A percentile compares a stretch with the other conserved stretches of the same genome.
These are phyloP conservation scores for Seriola quinqueradiata DNA, from an alignment of 2,113 vertebrate genomes.

Conservation along the genomic window DNA sequence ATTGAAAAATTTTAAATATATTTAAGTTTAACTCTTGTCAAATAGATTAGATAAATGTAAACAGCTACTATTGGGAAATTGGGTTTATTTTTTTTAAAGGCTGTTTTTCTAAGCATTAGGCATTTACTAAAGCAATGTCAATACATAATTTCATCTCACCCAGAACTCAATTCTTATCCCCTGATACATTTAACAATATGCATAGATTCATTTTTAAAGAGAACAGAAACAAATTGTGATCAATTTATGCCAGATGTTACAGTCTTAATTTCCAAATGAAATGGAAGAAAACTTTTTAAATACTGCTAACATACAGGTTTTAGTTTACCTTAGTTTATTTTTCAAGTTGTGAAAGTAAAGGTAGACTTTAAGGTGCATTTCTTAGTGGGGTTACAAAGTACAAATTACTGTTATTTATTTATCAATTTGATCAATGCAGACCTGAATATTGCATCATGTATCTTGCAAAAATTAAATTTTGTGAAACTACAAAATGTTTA, in stretches of 20 bases:
- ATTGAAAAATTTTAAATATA: not conserved
- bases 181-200: constrained; percentile 66
- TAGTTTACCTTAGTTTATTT: constrained; percentile 4
- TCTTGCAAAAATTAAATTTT: constrained; percentile 3
- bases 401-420: constrained; percentile 19
- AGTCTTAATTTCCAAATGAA: constrained; percentile 10
- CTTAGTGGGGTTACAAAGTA: constrained; percentile 28
- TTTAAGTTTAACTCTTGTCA: constrained; percentile 11
- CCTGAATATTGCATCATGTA: constrained; percentile 13
- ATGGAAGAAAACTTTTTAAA: constrained; percentile 15
- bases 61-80: constrained; percentile 15
- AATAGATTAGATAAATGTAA: constrained; percentile 17
- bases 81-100: constrained; percentile 13
- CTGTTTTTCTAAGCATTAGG: constrained; percentile 9
- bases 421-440: constrained; percentile 3
- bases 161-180: constrained; percentile 38
- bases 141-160: constrained; percentile 26
- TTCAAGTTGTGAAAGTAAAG: constrained; percentile 11
- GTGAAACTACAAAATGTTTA: not conserved
- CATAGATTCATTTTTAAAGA: constrained; percentile 75
- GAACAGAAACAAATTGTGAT: constrained; percentile 33
- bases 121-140: constrained; percentile 13
- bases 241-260: constrained; percentile 26
- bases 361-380: constrained; percentile 40
- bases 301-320: constrained; percentile 6